Evolutionary conservation across 2,888 invertebrate species (phyloP).

Genomic region (Cephus pulcher): DNA sequence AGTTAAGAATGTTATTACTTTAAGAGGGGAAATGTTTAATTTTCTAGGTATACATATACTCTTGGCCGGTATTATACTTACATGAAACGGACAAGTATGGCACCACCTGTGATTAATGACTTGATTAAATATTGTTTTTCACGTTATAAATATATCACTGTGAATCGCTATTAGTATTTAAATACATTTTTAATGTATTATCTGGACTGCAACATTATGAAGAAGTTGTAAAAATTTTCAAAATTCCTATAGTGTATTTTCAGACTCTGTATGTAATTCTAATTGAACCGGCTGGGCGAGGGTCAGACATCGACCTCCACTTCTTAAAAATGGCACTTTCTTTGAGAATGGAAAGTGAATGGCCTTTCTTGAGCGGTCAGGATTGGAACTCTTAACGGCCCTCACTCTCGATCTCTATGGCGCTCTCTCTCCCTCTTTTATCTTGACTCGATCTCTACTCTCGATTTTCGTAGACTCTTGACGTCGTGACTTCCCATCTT

Average conservation of each 20-base stretch:
- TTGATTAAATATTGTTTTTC: neutral
- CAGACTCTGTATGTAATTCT: neutral
- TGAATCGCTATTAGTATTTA: neutral
- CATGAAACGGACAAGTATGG: neutral
- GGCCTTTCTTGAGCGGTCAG: slow-evolving; percentile 28
- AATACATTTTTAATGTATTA: neutral
- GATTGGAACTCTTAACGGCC: neutral
- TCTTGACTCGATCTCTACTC: neutral
- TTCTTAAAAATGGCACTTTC: slow-evolving; percentile 39
- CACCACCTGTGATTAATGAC: neutral
- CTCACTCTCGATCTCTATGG: neutral
- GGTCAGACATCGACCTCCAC: slow-evolving; percentile 32
- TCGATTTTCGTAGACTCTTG: neutral
- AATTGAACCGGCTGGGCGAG: slow-evolving; percentile 10
- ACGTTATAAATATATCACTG: neutral
- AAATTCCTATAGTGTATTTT: neutral
- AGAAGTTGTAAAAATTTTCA: neutral
- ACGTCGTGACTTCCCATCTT: neutral
- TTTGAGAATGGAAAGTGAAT: slow-evolving; percentile 44
- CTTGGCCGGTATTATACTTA: neutral
- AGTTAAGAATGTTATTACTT: neutral
- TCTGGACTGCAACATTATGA: neutral
- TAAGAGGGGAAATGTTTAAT: neutral
- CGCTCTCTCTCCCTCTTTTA: neutral
- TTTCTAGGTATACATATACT: neutral